These are phyloP conservation scores for Cavia aperea DNA, from an alignment of 2,113 vertebrate genomes.

Conservation along the genomic window DNA sequence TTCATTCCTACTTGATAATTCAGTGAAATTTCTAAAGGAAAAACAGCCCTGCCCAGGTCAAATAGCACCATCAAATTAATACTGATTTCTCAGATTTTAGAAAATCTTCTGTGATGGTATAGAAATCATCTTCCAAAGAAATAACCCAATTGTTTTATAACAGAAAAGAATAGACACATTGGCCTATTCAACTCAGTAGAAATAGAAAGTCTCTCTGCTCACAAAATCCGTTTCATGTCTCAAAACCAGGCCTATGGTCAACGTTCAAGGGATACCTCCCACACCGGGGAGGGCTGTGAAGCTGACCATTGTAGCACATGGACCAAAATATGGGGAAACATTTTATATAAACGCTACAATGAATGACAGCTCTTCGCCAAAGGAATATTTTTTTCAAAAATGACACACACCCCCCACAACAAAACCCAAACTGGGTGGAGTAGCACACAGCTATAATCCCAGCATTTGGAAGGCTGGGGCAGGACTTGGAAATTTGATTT, in stretches of 20 bases:
- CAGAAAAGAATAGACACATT: conserved; percentile 32
- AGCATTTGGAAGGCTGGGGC: not conserved
- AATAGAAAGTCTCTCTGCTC: conserved; percentile 45
- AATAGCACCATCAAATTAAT: not conserved
- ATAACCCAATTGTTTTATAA: conserved; percentile 37
- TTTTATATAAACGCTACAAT: conserved; percentile 28
- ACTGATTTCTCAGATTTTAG: conserved; percentile 21
- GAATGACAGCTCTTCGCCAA: conserved; percentile 34
- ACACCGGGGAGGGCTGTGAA: not conserved
- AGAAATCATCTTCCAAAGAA: conserved; percentile 32
- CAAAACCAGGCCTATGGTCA: conserved; percentile 26
- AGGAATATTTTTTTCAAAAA: conserved; percentile 11
- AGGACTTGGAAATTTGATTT: not conserved
- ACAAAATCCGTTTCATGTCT: conserved; percentile 44
- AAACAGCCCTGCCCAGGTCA: not conserved
- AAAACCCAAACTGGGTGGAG: not conserved
- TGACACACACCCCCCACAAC: not conserved
- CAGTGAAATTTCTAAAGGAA: not conserved
- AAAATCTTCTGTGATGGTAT: conserved; percentile 23
- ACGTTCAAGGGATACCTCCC: conserved; percentile 10
- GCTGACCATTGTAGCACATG: not conserved
- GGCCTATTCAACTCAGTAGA: conserved; percentile 33
- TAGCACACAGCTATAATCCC: not conserved
- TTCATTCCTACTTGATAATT: not conserved
- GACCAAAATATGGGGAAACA: conserved; percentile 29